Evolutionary conservation across 2,888 invertebrate species (phyloP).

Genomic region (Sinelater perroti): DNA sequence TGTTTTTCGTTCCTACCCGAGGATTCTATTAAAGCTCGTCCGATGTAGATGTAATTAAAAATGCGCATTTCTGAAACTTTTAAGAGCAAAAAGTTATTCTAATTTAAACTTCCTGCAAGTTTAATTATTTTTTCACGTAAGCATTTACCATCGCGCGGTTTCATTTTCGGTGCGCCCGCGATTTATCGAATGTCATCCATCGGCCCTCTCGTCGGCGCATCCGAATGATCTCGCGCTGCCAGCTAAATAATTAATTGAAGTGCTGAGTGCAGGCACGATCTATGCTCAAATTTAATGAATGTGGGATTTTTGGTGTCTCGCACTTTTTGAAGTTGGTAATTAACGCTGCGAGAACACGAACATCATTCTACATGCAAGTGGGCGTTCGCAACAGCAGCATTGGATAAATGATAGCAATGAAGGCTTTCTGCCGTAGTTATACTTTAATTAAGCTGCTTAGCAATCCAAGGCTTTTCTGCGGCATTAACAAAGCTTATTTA

Average conservation of each 20-base stretch:
- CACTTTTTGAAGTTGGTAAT: not conserved
- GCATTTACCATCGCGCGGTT: conserved; percentile 13
- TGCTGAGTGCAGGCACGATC: not conserved
- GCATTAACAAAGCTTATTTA: too few species aligned
- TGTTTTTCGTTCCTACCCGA: conserved; percentile 24
- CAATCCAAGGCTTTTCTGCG: too few species aligned
- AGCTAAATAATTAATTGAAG: conserved; percentile 15
- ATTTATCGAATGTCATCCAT: conserved; percentile 1
- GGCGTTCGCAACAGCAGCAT: too few species aligned
- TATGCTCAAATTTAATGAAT: conserved; percentile 2
- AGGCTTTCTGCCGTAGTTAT: too few species aligned
- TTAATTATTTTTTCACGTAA: conserved; percentile 27
- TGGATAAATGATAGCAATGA: too few species aligned
- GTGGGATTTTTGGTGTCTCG: not conserved
- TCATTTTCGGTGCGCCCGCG: not conserved
- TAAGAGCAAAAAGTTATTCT: conserved; percentile 22
- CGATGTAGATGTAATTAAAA: conserved; percentile 32
- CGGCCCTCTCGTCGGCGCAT: not conserved
- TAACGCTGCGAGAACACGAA: not conserved
- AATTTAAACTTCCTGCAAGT: conserved; percentile 29
- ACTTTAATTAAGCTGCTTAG: too few species aligned
- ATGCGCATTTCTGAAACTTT: conserved; percentile 28
- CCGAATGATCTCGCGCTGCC: conserved; percentile 5
- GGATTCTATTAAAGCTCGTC: conserved; percentile 26
- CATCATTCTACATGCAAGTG: not conserved